phyloP scores from a whole-genome alignment of 2,888 invertebrate species.

The Torymus tubicola region DNA sequence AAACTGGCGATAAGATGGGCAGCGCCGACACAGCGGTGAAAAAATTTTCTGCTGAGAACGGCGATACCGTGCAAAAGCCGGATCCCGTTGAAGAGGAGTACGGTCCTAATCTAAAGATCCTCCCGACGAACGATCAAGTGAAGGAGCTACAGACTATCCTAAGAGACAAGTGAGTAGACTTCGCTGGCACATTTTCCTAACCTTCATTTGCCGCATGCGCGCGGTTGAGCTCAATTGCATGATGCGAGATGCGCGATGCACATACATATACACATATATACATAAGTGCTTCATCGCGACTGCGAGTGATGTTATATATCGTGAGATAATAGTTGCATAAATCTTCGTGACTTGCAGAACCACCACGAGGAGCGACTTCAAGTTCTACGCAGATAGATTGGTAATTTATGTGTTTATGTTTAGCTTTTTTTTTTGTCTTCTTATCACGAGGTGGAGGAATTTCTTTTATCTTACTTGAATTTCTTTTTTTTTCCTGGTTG shows the following conservation, averaged over 20 bases:
- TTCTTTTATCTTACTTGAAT: background rate
- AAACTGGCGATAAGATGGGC: slow-evolving; percentile 62
- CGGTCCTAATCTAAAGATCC: slow-evolving; percentile 83
- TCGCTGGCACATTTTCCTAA: slow-evolving; percentile 29
- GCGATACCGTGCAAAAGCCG: slow-evolving; percentile 66
- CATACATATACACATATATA: background rate
- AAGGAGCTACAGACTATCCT: slow-evolving; percentile 91
- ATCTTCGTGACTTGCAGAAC: slow-evolving; percentile 81
- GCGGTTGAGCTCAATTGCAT: background rate
- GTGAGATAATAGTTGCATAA: slow-evolving; percentile 2
- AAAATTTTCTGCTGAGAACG: slow-evolving; percentile 61
- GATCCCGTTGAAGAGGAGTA: slow-evolving; percentile 79
- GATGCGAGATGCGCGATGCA: background rate
- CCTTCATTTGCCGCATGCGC: slow-evolving; percentile 6
- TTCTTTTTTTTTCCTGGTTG: slow-evolving; percentile 5
- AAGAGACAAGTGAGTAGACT: slow-evolving; percentile 85
- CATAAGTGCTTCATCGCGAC: background rate
- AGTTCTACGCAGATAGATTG: slow-evolving; percentile 98
- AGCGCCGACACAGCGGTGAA: slow-evolving; percentile 64
- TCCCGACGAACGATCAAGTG: slow-evolving; percentile 87
- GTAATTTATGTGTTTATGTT: slow-evolving; percentile 74
- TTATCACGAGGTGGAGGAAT: background rate
- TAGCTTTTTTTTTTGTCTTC: background rate
- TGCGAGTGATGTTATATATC: too few species aligned
- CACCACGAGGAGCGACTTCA: slow-evolving; percentile 95